A percentile compares a stretch with the other conserved stretches of the same genome.
phyloP scores from a whole-genome alignment of 2,888 invertebrate species.

The Kuschelorhynchus macadamiae region DNA sequence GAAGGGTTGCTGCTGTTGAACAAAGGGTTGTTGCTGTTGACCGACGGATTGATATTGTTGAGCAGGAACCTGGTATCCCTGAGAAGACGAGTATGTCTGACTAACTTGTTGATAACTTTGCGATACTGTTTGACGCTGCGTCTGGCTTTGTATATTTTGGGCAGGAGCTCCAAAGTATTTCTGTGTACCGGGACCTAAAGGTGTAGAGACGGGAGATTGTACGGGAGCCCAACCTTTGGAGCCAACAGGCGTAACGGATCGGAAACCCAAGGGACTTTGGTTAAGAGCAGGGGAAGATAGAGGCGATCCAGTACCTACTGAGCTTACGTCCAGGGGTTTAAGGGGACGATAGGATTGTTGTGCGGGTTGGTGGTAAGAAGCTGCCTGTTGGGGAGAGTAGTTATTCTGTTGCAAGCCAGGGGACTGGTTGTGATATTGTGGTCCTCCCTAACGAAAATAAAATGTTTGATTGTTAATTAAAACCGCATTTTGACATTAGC shows the following conservation, averaged over 20 bases:
- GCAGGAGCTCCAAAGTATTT: constrained; percentile 49
- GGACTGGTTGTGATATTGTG: constrained; percentile 62
- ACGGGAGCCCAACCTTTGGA: constrained; percentile 69
- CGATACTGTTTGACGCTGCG: constrained; percentile 43
- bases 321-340: constrained; percentile 59
- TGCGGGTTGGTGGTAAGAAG: constrained; percentile 39
- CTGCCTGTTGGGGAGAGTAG: constrained; percentile 42
- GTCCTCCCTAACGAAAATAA: constrained; percentile 64
- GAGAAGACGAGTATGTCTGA: constrained; percentile 50
- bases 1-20: constrained; percentile 30
- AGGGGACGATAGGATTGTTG: constrained; percentile 55
- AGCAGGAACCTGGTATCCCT: constrained; percentile 53
- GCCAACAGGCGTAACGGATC: constrained; percentile 62
- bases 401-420: constrained; percentile 57
- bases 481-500: neutral
- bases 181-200: constrained; percentile 48
- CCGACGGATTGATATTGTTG: constrained; percentile 51
- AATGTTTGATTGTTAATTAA: constrained; percentile 13
- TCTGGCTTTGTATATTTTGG: constrained; percentile 48
- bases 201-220: constrained; percentile 67
- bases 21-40: constrained; percentile 50
- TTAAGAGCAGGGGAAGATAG: constrained; percentile 67
- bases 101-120: constrained; percentile 51
- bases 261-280: constrained; percentile 59
- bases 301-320: constrained; percentile 61